Conservation (phyloP, 2,113 vertebrate species). For the Pagrus major region DNA sequence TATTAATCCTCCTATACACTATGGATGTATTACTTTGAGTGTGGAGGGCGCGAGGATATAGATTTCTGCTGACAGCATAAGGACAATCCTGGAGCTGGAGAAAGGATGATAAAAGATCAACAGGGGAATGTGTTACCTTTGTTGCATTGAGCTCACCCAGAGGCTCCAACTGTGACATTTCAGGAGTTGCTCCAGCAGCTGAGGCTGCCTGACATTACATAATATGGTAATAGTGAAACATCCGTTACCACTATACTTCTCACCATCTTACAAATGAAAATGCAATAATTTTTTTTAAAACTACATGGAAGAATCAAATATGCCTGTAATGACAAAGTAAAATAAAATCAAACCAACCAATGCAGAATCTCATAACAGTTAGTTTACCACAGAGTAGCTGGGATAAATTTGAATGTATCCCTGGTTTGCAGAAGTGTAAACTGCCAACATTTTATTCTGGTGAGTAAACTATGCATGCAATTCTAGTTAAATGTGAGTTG, state of each 20-base stretch:
- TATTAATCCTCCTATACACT: conserved; percentile 43
- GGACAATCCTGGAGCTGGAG: conserved; percentile 5
- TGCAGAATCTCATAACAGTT: not conserved
- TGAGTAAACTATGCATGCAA: too few species aligned
- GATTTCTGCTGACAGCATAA: conserved; percentile 33
- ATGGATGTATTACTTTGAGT: conserved; percentile 33
- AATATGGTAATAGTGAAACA: not conserved
- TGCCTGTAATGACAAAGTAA: not conserved
- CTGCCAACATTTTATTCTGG: too few species aligned
- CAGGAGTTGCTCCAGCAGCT: not conserved
- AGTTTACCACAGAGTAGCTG: not conserved
- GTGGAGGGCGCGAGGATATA: conserved; percentile 13
- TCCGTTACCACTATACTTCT: not conserved
- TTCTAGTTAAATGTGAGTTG: too few species aligned
- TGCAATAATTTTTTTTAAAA: not conserved
- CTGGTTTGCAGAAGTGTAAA: too few species aligned
- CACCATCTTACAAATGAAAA: not conserved
- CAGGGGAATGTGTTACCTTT: conserved; percentile 2
- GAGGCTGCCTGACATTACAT: not conserved
- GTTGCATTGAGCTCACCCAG: not conserved
- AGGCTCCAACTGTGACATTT: conserved; percentile 4
- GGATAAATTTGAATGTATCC: too few species aligned
- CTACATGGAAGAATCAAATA: not conserved
- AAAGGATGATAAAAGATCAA: conserved; percentile 37
- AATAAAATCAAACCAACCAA: not conserved